Evolutionary conservation across 2,113 vertebrate species (phyloP).

Genomic region (Engraulis encrasicolus): DNA sequence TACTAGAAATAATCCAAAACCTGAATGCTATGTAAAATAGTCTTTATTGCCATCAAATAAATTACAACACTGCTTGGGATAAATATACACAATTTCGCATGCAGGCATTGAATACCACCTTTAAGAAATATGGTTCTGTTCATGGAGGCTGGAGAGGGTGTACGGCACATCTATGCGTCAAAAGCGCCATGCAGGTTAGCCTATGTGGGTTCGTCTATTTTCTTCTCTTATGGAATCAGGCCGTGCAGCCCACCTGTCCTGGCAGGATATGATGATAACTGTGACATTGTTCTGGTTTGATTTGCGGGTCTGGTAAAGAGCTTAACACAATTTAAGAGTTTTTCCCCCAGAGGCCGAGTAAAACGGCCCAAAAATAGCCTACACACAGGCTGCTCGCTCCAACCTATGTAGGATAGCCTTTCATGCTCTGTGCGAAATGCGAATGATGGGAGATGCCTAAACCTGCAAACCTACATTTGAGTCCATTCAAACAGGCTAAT

Average conservation of each 20-base stretch:
- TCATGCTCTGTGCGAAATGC: neutral
- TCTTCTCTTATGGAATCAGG: neutral
- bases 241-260: neutral
- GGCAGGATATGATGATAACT: neutral
- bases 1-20: neutral
- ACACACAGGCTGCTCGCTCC: neutral
- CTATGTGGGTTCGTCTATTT: neutral
- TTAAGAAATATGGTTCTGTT: constrained; percentile 11
- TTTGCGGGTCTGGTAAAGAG: neutral
- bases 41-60: constrained; percentile 42
- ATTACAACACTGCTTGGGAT: constrained; percentile 20
- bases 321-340: neutral
- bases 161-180: constrained; percentile 20
- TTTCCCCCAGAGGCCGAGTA: neutral
- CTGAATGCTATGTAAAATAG: constrained; percentile 2
- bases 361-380: neutral
- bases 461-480: neutral
- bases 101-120: constrained; percentile 9
- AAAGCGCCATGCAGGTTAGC: neutral
- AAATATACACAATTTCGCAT: constrained; percentile 13
- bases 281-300: neutral
- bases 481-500: neutral
- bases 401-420: neutral
- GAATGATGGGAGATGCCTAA: neutral
- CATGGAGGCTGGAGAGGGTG: neutral